These are phyloP conservation scores for Anorthoa munda DNA, from an alignment of 2,888 invertebrate species.

Conservation along the genomic window DNA sequence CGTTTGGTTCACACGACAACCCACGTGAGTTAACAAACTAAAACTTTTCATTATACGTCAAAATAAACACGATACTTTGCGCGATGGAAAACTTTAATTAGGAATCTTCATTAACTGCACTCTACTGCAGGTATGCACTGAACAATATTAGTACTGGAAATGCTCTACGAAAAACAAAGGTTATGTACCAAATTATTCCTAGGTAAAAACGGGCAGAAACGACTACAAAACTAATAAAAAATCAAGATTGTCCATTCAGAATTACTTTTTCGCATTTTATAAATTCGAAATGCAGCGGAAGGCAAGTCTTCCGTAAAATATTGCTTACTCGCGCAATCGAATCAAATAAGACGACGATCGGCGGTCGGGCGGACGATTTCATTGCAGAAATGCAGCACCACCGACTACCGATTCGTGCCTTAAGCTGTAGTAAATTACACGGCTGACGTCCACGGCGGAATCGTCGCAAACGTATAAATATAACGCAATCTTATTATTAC, in stretches of 20 bases:
- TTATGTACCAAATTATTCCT: not conserved
- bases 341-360: conserved; percentile 55
- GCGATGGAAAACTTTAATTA: conserved; percentile 49
- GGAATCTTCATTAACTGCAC: conserved; percentile 44
- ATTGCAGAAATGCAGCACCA: conserved; percentile 37
- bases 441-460: conserved; percentile 21
- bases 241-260: conserved; percentile 16
- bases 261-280: conserved; percentile 22
- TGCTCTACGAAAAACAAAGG: not conserved
- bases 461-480: conserved; percentile 48
- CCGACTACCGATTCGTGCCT: conserved; percentile 42
- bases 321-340: conserved; percentile 53
- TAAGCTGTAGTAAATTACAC: conserved; percentile 43
- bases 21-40: conserved; percentile 28
- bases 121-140: not conserved
- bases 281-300: conserved; percentile 39
- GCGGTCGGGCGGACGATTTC: conserved; percentile 27
- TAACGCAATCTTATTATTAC: conserved; percentile 53
- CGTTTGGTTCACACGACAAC: conserved; percentile 26
- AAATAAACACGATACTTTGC: conserved; percentile 39
- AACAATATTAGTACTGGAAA: not conserved
- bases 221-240: conserved; percentile 5
- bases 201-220: not conserved
- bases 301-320: conserved; percentile 46
- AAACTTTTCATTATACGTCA: conserved; percentile 52